phyloP scores from a whole-genome alignment of 2,797 vertebrate species.

The Danio albolineatus region DNA sequence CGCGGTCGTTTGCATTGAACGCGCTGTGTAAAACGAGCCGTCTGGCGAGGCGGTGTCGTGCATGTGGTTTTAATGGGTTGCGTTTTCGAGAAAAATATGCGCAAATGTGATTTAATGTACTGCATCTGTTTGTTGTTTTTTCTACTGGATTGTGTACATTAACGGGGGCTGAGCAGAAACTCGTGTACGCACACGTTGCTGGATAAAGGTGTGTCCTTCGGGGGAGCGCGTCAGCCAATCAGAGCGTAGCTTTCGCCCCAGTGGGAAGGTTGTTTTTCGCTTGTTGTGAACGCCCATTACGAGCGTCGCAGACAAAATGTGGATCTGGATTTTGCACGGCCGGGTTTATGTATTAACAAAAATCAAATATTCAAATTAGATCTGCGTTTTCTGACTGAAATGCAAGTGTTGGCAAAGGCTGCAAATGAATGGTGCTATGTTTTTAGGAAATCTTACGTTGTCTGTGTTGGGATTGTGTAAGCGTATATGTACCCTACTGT shows the following conservation, averaged over 20 bases:
- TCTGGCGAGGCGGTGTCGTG: neutral
- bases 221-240: conserved; percentile 70
- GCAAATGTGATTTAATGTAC: neutral
- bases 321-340: conserved; percentile 40
- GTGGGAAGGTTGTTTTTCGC: conserved; percentile 58
- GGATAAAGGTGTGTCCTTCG: conserved; percentile 73
- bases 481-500: neutral
- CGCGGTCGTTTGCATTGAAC: neutral
- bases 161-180: conserved; percentile 69
- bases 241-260: conserved; percentile 61
- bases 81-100: neutral
- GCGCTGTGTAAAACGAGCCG: neutral
- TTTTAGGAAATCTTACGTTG: neutral
- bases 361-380: neutral
- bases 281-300: conserved; percentile 39
- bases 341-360: too few relatives aligned
- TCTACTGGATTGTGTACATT: conserved; percentile 17
- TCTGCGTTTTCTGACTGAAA: neutral
- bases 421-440: neutral
- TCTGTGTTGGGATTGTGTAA: neutral
- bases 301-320: conserved; percentile 39
- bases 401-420: too few relatives aligned
- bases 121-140: conserved; percentile 2
- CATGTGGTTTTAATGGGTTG: neutral
- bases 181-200: conserved; percentile 83